phyloP scores from a whole-genome alignment of 2,888 invertebrate species.

The Luffia ferchaultella region DNA sequence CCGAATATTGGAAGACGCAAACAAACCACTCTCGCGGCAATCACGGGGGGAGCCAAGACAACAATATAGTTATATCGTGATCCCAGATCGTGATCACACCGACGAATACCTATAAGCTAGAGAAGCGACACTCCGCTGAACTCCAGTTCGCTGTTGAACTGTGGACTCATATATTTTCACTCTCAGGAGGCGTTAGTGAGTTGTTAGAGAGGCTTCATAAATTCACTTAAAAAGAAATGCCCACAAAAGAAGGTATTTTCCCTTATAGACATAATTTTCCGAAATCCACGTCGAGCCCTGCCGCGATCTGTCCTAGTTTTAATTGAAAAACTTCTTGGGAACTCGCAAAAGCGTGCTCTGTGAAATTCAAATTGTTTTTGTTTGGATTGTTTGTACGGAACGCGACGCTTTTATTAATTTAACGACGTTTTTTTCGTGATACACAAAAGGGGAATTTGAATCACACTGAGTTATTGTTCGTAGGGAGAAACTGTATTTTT shows the following conservation, averaged over 20 bases:
- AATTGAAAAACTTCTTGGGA: constrained; percentile 47
- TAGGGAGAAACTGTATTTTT: too few species aligned
- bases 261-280: background rate
- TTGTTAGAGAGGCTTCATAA: background rate
- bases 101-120: too few species aligned
- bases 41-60: background rate
- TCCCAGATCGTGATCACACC: too few species aligned
- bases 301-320: constrained; percentile 24
- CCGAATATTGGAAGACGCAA: background rate
- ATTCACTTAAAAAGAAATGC: background rate
- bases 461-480: background rate
- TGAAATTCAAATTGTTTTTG: background rate
- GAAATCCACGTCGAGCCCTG: constrained; percentile 14
- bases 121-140: too few species aligned
- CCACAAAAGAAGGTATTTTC: background rate
- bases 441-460: background rate
- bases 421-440: background rate
- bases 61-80: too few species aligned
- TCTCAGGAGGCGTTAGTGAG: background rate
- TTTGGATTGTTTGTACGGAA: background rate
- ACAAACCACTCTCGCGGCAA: background rate
- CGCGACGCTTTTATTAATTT: background rate
- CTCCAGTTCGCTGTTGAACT: too few species aligned
- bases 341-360: background rate
- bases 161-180: too few species aligned